phyloP scores from a whole-genome alignment of 2,113 vertebrate genomes.

The Protobothrops mucrosquamatus region DNA sequence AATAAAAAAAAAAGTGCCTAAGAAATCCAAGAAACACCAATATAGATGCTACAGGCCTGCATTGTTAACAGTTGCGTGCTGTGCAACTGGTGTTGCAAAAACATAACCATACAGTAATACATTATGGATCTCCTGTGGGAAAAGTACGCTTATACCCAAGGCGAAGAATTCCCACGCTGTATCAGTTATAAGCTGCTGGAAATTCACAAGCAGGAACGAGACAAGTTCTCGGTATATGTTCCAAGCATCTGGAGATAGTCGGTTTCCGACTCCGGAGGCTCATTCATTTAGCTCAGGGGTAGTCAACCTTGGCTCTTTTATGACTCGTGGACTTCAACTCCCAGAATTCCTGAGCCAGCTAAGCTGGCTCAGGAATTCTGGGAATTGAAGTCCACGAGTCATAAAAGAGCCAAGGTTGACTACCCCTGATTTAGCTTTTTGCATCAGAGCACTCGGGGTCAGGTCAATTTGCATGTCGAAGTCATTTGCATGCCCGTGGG shows the following conservation, averaged over 20 bases:
- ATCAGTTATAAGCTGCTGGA: background rate
- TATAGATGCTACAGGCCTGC: background rate
- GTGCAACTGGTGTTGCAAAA: background rate
- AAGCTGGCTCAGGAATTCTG: too few species aligned
- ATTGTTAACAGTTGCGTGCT: background rate
- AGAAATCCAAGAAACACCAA: background rate
- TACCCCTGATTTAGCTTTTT: background rate
- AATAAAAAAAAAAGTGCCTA: background rate
- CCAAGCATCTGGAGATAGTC: background rate
- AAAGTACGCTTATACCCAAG: background rate
- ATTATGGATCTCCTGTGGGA: background rate
- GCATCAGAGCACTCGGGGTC: background rate
- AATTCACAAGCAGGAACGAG: background rate
- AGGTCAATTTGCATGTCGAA: background rate
- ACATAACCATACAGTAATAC: background rate
- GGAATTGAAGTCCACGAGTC: too few species aligned
- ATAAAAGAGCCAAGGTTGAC: too few species aligned
- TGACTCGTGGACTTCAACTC: too few species aligned
- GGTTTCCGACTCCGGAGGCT: background rate
- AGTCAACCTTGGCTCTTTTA: too few species aligned
- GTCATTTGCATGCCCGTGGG: background rate
- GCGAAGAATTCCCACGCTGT: background rate
- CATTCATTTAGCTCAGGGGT: too few species aligned
- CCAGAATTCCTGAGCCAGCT: too few species aligned
- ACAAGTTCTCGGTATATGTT: background rate